Base-by-base conservation (phyloP, 2,888 invertebrate genomes). In the Gibbula magus region DNA sequence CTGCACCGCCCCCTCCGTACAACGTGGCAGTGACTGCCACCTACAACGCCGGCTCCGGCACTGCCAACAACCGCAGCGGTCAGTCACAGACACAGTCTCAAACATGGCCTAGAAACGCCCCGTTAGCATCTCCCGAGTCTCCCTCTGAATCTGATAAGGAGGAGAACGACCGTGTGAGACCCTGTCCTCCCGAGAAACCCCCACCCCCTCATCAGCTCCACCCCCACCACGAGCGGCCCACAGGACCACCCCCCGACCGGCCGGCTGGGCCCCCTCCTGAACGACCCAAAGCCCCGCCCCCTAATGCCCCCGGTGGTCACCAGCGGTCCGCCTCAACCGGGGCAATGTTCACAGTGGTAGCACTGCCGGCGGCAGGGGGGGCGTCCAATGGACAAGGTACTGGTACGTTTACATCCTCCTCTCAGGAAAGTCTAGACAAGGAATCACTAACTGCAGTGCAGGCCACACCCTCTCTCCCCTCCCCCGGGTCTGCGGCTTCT, bases 271-370 rank as follows among this genome's bases (percentile, higher is more conserved):
- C 80, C 13, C 81, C 80, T 45, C 85, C 80, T 18, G 82, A 81
- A 13, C 80, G 84, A 77, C 83, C 82, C 16, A 67, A 75, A 70
- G 70, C 81, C 52, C 77, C 80, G 16, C 77, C 81, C 2, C 35
- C 79, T 3, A 56, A 52, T 35, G 77, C 74, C 29, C n/a, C 32
- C 18, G 52, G 79, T 32, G 83, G 84, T 75, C 90, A 90, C 80
- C 88, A 89, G 70, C 53, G 90, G 53, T 90, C 90, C 25, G 88
- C 88, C 20, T 90, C 90, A 1, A 88, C 89, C 20, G 90, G 89
- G 10, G 82, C 84, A 25, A 78, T 79, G 77, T 25, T 81, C 18
- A 79, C 75, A 75, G 75, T 70, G n/a, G 75, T 35, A 22, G 45
- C 52, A 53, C 32, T 25, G 70, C 53, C 73, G 52, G n/a, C 70